These are phyloP conservation scores for Seira ritae DNA, from an alignment of 2,888 invertebrate species.

Conservation along the genomic window DNA sequence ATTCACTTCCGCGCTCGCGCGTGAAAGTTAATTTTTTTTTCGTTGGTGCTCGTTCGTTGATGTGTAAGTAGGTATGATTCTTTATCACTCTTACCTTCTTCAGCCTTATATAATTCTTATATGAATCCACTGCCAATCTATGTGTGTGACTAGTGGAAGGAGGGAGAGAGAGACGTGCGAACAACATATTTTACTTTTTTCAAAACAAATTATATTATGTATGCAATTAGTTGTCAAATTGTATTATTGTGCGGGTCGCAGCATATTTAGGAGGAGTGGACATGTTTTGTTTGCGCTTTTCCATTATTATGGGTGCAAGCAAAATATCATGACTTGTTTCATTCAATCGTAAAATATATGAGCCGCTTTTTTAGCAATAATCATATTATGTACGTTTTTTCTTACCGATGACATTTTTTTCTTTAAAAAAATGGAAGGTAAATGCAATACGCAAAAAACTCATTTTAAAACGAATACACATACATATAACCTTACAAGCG, in stretches of 20 bases:
- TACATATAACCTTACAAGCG: not conserved
- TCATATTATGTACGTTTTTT: not conserved
- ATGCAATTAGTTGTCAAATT: not conserved
- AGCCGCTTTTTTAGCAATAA: constrained; percentile 6
- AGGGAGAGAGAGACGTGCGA: too few species aligned
- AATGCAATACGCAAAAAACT: not conserved
- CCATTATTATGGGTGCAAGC: constrained; percentile 7
- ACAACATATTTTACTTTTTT: too few species aligned
- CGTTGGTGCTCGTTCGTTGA: too few species aligned
- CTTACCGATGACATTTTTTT: constrained; percentile 6
- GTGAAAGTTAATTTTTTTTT: not conserved
- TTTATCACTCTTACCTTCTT: constrained; percentile 4
- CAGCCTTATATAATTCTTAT: not conserved
- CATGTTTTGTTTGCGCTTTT: not conserved
- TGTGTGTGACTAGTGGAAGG: not conserved
- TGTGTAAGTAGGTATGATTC: not conserved
- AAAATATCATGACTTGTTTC: constrained; percentile 2
- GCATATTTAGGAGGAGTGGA: too few species aligned
- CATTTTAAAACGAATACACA: not conserved
- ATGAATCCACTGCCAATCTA: constrained; percentile 12
- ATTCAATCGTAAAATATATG: too few species aligned
- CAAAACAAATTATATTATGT: too few species aligned
- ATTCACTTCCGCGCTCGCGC: not conserved
- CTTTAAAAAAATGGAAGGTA: constrained; percentile 8
- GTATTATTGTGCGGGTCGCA: not conserved